phyloP scores from a whole-genome alignment of 2,888 invertebrate species.

The Liposcelis brunnea region DNA sequence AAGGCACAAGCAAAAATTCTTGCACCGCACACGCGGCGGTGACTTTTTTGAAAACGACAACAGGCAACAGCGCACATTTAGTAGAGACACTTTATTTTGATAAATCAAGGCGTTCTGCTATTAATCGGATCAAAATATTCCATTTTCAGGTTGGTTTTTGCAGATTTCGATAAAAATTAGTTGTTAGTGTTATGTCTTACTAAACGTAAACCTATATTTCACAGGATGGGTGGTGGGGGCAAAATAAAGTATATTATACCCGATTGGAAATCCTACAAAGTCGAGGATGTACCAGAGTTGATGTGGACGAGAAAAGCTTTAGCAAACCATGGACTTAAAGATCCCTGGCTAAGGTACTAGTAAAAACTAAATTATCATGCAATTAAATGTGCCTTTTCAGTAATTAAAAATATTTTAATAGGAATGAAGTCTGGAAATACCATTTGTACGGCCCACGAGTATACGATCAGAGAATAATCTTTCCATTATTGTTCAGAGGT shows the following conservation, averaged over 20 bases:
- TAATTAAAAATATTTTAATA: constrained; percentile 19
- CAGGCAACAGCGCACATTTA: too few relatives aligned
- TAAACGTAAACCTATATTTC: too few relatives aligned
- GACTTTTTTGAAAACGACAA: too few relatives aligned
- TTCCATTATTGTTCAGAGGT: constrained; percentile 40
- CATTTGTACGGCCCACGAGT: constrained; percentile 28
- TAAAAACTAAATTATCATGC: constrained; percentile 12
- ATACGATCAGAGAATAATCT: constrained; percentile 32
- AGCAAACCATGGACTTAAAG: constrained; percentile 49
- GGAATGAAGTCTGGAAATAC: constrained; percentile 70
- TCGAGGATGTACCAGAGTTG: constrained; percentile 46
- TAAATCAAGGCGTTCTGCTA: too few relatives aligned
- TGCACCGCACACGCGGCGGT: too few relatives aligned
- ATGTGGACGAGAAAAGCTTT: constrained; percentile 43
- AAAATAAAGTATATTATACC: constrained; percentile 30
- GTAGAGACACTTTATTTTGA: too few relatives aligned
- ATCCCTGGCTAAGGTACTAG: constrained; percentile 64
- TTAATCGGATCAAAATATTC: too few relatives aligned
- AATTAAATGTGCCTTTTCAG: not conserved
- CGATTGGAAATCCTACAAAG: constrained; percentile 48
- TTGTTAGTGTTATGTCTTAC: too few relatives aligned
- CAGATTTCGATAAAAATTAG: too few relatives aligned
- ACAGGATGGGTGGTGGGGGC: too few relatives aligned
- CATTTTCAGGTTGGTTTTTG: too few relatives aligned
- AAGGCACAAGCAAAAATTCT: too few relatives aligned